Evolutionary conservation across 1,140 invertebrate species (phyloP), one percentile per base, ranked within the genome.

Genomic region (Riptortus pedestris): DNA sequence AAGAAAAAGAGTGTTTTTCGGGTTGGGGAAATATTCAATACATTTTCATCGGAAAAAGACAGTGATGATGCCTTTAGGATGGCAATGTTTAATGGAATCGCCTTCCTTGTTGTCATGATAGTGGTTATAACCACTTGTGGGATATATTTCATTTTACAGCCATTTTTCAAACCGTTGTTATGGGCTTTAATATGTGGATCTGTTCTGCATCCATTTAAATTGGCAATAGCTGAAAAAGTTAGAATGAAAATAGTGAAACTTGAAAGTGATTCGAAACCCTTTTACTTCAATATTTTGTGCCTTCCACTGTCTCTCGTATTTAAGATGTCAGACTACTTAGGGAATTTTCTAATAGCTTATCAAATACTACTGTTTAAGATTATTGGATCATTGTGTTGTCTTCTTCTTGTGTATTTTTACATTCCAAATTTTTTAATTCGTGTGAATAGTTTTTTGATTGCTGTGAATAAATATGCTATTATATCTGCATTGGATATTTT

Each of bases 171-270:
- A 70, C 91, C 94, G 0, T 72, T 98, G 31, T 80, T 96, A 64
- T 98, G 94, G 94, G 93, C 94, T 3, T 76, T 96, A 52, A 74
- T 98, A 16, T 91, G 92, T 73, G 92, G 92, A 14, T 90, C 90
- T 9, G 86, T 93, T 33, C 78, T 96, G 26, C 88, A 93, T 74
- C 92, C 92, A 0, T 86, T 94, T 68, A 96, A 96, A 72, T 79
- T 83, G 62, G 83, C 81, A 29, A 71, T 93, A 14, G 83, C 86
- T 5, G 81, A 80, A 22, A 78, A 78, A 67, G 78, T 89, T 52
- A 80, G 84, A 65, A 78, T 78, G 65, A 94, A 91, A 91, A 52
- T 68, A 24, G 52, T 66, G 12, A 76, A 76, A 65, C 72, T 84
- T 7, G 81, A 85, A 65, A 75, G 75, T 52, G 80, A 80, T 0